Evolutionary conservation across 2,888 invertebrate species (phyloP), one percentile per base, ranked within the genome.

Genomic region (Nudaria mundana): DNA sequence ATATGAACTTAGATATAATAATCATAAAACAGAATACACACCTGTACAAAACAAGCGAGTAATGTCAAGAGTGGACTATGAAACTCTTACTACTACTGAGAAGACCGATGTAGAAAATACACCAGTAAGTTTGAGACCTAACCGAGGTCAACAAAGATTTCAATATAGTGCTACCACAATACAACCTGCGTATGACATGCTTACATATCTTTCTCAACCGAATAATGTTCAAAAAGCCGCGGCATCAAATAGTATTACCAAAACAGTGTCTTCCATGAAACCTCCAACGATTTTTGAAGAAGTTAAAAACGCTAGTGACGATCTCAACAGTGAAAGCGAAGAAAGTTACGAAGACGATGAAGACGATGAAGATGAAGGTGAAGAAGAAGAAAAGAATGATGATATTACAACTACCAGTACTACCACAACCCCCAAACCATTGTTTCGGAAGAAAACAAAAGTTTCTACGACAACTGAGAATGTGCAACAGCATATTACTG

Each of bases 21-120:
- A 86, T 54, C 86, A 87, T 39, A 87, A 84, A 53, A 7, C 61
- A 12, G 58, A 67, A 39, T 81, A 86, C 37, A 71, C 74, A 15
- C 79, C 84, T 6, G 75, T 81, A 5, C 69, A 74, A 63, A 76
- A 79, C 39, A 80, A 67, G 51, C 77, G 66, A 52, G 52, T 78
- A 0, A 75, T 85, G 57, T 71, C 84, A 12, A 11, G 68, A 16
- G 67, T 75, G 45, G 83, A 80, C 35, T 84, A 81, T 40, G 70
- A 73, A 55, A 35, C 53, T 8, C 70, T 66, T 39, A 56, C 56
- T 7, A 64, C 56, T 20, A 52, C 48, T 12, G 44, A 56, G 28
- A 57, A 52, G 23, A 33, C 25, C 42, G 37, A 56, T 40, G n/a
- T n/a, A n/a, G 48, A 45, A 20, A 30, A 13, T 36, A 33, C 30